phyloP scores from a whole-genome alignment of 2,113 vertebrate species.

The Macaca nemestrina region DNA sequence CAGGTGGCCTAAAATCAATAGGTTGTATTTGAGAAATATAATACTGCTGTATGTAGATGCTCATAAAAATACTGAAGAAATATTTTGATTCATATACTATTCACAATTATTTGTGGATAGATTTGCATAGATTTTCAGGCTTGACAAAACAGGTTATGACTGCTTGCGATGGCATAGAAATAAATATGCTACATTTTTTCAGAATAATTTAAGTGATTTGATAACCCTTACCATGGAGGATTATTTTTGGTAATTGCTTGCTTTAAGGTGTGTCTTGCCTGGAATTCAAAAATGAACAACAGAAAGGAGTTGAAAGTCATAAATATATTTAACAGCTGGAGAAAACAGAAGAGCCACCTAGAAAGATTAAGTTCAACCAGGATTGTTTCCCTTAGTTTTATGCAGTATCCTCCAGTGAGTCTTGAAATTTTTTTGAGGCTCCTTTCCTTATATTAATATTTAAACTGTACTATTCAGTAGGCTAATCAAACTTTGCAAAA shows the following conservation, averaged over 20 bases:
- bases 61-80: conserved; percentile 7
- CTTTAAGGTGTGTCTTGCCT: conserved; percentile 58
- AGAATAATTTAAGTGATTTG: conserved; percentile 38
- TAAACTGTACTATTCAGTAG: background rate
- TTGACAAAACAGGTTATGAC: background rate
- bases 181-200: conserved; percentile 1
- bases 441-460: background rate
- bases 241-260: conserved; percentile 55
- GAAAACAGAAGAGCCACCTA: conserved; percentile 40
- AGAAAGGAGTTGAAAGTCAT: conserved; percentile 33
- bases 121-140: background rate
- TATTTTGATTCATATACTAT: background rate
- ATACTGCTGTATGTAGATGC: background rate
- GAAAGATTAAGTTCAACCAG: background rate
- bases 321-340: conserved; percentile 48
- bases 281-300: conserved; percentile 47
- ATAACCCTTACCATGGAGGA: background rate
- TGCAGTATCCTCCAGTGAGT: background rate
- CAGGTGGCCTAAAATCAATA: background rate
- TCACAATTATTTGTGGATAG: background rate
- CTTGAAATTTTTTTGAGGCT: background rate
- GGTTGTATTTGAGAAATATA: background rate
- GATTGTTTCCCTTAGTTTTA: conserved; percentile 5
- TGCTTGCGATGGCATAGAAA: background rate
- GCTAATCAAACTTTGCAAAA: background rate